Percentiles rank a stretch among this genome's conserved stretches.
These are phyloP conservation scores for Oxyruncus cristatus DNA, from an alignment of 2,113 vertebrate species.

Conservation along the genomic window DNA sequence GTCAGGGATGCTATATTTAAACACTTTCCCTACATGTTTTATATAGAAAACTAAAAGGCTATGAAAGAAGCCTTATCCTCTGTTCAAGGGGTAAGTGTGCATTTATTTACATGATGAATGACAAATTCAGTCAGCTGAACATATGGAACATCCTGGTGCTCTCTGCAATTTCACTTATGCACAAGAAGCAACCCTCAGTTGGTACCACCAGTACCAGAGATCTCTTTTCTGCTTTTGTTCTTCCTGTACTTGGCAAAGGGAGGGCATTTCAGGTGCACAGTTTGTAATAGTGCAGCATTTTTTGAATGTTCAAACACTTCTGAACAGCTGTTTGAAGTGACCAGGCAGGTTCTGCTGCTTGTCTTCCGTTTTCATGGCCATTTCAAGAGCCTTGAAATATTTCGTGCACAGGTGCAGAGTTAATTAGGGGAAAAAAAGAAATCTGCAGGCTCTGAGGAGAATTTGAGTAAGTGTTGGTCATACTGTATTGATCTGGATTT, in stretches of 20 bases:
- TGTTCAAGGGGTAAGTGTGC: background rate
- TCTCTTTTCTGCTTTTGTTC: background rate
- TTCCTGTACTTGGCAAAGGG: background rate
- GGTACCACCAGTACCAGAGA: background rate
- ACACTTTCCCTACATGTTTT: background rate
- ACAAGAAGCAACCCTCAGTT: background rate
- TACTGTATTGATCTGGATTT: background rate
- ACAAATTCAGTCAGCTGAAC: background rate
- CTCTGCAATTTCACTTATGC: background rate
- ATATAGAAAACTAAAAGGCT: background rate
- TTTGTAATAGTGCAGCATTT: background rate
- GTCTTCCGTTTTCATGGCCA: background rate
- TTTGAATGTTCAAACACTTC: background rate
- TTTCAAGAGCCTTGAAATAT: background rate
- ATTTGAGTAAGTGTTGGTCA: background rate
- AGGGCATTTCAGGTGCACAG: background rate
- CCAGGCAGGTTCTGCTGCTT: background rate
- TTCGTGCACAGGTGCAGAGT: background rate
- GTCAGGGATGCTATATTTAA: background rate
- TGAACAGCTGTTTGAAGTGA: background rate
- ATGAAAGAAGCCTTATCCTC: background rate
- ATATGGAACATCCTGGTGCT: background rate
- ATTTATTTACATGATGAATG: background rate
- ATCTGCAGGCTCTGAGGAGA: fast-evolving
- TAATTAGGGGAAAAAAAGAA: background rate